Evolutionary conservation across 2,888 invertebrate species (phyloP).

Genomic region (Aporophyla lueneburgensis): DNA sequence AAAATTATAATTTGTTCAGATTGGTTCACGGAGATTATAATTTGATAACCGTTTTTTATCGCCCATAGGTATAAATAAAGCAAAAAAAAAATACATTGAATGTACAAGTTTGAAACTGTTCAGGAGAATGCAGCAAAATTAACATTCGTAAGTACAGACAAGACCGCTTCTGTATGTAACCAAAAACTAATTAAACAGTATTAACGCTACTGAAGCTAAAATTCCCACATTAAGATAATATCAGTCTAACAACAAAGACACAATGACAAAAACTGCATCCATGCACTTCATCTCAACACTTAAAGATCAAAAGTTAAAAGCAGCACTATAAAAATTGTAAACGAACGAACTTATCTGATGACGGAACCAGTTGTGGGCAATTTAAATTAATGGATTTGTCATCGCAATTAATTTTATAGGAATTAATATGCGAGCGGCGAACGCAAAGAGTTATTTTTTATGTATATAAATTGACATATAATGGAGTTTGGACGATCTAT

Average conservation of each 20-base stretch:
- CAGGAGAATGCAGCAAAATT: not conserved
- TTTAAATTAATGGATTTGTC: constrained; percentile 90
- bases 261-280: constrained; percentile 47
- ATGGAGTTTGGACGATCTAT: constrained; percentile 85
- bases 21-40: constrained; percentile 19
- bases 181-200: constrained; percentile 4
- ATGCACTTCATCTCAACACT: constrained; percentile 34
- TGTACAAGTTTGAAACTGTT: not conserved
- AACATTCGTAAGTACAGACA: not conserved
- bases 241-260: constrained; percentile 12
- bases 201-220: constrained; percentile 3
- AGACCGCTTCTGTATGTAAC: not conserved
- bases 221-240: constrained; percentile 34
- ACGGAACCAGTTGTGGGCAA: constrained; percentile 83
- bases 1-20: constrained; percentile 29
- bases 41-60: constrained; percentile 7
- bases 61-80: not conserved
- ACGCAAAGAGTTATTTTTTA: constrained; percentile 84
- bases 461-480: constrained; percentile 88
- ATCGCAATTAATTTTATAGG: constrained; percentile 90
- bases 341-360: constrained; percentile 66
- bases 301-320: constrained; percentile 62
- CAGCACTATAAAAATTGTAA: constrained; percentile 57
- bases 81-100: not conserved
- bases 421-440: constrained; percentile 90